Conservation (phyloP, 2,797 vertebrate genomes). For the Muscicapa comitata region DNA sequence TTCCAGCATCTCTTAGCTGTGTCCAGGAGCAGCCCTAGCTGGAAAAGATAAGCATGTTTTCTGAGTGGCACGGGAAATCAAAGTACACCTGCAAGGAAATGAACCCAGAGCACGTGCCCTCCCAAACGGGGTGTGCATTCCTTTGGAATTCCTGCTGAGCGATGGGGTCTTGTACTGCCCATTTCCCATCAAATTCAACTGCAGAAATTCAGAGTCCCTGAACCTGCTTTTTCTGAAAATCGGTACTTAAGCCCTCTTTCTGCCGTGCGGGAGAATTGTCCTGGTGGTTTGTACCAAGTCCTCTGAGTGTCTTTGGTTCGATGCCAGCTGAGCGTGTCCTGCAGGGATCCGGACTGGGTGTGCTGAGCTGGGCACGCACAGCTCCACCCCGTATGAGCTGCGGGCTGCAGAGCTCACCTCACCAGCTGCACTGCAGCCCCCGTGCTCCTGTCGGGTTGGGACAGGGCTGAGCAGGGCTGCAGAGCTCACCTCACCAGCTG, state of each 20-base stretch:
- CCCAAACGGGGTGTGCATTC: fast-evolving
- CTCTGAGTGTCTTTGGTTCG: neutral
- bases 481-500: neutral
- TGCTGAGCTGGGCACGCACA: neutral
- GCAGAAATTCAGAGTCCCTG: neutral
- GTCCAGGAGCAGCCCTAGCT: neutral
- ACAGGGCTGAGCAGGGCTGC: neutral
- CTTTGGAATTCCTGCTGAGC: neutral
- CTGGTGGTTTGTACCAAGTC: neutral
- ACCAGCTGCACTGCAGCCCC: neutral
- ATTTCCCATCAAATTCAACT: neutral
- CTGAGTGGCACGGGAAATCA: neutral
- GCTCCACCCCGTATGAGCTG: fast-evolving
- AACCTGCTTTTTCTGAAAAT: neutral
- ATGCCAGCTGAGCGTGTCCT: neutral
- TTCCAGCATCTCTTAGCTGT: neutral
- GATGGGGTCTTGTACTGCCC: fast-evolving
- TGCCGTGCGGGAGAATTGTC: neutral
- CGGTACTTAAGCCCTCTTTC: neutral
- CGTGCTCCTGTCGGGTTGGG: neutral
- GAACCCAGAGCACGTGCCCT: neutral
- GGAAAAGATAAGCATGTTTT: neutral
- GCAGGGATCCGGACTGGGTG: neutral
- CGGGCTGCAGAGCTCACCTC: neutral
- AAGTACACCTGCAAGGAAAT: neutral